These are phyloP conservation scores for Pterobdella sp. DNA, from an alignment of 2,888 invertebrate genomes.

Conservation along the genomic window DNA sequence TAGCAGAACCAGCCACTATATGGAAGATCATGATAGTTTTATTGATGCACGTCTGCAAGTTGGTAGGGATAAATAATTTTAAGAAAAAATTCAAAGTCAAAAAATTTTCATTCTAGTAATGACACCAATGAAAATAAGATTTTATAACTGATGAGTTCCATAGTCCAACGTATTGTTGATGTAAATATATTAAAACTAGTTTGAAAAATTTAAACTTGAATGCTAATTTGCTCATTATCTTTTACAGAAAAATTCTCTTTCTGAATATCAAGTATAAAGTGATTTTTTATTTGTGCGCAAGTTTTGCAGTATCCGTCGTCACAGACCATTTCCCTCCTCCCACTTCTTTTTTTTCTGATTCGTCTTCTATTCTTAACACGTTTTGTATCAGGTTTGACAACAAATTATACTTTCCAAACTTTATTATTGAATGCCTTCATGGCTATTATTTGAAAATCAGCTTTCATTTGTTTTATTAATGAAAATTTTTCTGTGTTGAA, in stretches of 20 bases:
- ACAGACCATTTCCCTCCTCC: slow-evolving; percentile 69
- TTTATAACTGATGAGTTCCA: too few species aligned
- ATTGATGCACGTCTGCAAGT: slow-evolving; percentile 68
- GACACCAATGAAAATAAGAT: background rate
- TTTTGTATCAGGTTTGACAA: slow-evolving; percentile 71
- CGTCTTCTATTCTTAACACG: slow-evolving; percentile 79
- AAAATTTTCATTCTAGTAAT: background rate
- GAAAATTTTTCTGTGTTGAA: too few species aligned
- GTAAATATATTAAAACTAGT: background rate
- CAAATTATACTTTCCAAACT: too few species aligned
- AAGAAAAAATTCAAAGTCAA: background rate
- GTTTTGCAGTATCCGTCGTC: slow-evolving; percentile 56
- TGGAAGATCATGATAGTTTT: slow-evolving; percentile 72
- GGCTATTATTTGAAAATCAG: too few species aligned
- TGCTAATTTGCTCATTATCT: too few species aligned
- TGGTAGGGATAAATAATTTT: background rate
- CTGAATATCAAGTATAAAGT: slow-evolving; percentile 74
- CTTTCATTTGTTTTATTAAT: too few species aligned
- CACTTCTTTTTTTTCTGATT: slow-evolving; percentile 72
- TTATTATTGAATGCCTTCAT: too few species aligned
- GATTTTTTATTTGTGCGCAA: slow-evolving; percentile 70
- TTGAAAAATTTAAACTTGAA: background rate
- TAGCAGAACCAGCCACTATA: slow-evolving; percentile 73
- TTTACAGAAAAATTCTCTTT: slow-evolving; percentile 76
- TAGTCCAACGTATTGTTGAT: too few species aligned